These are phyloP conservation scores for Napeogenes inachia DNA, from an alignment of 2,888 invertebrate species.

Conservation along the genomic window DNA sequence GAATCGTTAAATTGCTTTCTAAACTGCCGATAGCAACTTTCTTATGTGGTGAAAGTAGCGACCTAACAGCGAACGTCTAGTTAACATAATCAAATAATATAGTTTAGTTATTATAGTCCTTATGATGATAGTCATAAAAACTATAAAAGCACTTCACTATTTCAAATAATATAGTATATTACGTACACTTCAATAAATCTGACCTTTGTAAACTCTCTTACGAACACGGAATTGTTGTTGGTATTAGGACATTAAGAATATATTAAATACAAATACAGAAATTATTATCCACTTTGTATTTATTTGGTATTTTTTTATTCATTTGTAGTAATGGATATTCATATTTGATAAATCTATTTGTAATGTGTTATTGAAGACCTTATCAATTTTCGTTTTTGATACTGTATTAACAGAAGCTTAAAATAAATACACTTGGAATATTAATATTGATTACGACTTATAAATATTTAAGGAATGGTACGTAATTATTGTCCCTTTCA, in stretches of 20 bases:
- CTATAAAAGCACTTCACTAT: constrained; percentile 37
- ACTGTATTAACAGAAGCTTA: no score
- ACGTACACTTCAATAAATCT: constrained; percentile 41
- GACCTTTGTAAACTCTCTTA: constrained; percentile 27
- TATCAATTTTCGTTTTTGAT: no score
- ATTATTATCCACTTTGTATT: no score
- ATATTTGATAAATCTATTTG: no score
- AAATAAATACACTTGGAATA: no score
- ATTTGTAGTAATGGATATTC: no score
- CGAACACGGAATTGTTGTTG: constrained; percentile 1
- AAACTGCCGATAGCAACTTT: constrained; percentile 63
- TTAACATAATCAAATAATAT: constrained; percentile 14
- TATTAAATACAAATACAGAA: not conserved
- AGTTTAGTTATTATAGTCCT: constrained; percentile 15
- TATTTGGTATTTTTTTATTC: no score
- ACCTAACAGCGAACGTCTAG: constrained; percentile 36
- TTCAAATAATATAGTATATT: constrained; percentile 39
- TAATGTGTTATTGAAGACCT: no score
- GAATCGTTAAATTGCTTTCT: constrained; percentile 59
- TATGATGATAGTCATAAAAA: constrained; percentile 13
- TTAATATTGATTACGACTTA: no score
- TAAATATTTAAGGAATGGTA: no score
- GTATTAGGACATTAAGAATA: constrained; percentile 5
- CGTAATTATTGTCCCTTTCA: no score
- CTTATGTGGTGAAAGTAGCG: constrained; percentile 71